A percentile compares a stretch with the other conserved stretches of the same genome.
Evolutionary conservation across 2,797 vertebrate genomes (phyloP).

Genomic region (Melanotaenia parkinsoni): DNA sequence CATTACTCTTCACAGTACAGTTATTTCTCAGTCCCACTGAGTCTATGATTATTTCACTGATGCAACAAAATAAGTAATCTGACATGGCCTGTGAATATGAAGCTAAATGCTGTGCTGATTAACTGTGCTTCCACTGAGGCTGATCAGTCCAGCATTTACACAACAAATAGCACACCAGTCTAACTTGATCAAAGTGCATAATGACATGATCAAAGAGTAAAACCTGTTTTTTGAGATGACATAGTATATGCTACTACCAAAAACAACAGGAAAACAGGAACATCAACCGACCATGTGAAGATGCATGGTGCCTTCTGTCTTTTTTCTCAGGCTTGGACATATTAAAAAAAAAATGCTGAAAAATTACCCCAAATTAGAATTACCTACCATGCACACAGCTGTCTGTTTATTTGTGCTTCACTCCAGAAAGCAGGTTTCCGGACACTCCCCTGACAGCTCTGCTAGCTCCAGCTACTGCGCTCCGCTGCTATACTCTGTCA

Average conservation of each 20-base stretch:
- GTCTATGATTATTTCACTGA: constrained; percentile 27
- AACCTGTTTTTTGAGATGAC: constrained; percentile 5
- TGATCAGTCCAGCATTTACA: background rate
- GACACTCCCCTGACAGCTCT: constrained; percentile 46
- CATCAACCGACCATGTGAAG: constrained; percentile 31
- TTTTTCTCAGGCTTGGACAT: constrained; percentile 9
- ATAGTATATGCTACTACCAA: constrained; percentile 10
- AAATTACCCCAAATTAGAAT: constrained; percentile 12
- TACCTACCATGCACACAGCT: constrained; percentile 64
- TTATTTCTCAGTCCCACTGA: constrained; percentile 4
- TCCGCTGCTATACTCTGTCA: constrained; percentile 61
- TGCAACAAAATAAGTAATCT: constrained; percentile 18
- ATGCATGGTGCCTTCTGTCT: constrained; percentile 20
- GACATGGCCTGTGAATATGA: constrained; percentile 24
- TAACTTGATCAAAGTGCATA: background rate
- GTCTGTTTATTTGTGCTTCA: constrained; percentile 43
- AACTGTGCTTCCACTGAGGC: constrained; percentile 6
- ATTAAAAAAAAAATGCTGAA: constrained; percentile 5
- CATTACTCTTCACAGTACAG: constrained; percentile 23
- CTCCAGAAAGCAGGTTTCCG: constrained; percentile 51
- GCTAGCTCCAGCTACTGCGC: constrained; percentile 32
- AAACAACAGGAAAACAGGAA: constrained; percentile 32
- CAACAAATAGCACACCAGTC: background rate
- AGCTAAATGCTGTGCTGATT: background rate
- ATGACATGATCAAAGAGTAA: constrained; percentile 5